Evolutionary conservation across 92 coral and sea anemone genomes (phyloP).

Genomic region (Heliopora coerulea): DNA sequence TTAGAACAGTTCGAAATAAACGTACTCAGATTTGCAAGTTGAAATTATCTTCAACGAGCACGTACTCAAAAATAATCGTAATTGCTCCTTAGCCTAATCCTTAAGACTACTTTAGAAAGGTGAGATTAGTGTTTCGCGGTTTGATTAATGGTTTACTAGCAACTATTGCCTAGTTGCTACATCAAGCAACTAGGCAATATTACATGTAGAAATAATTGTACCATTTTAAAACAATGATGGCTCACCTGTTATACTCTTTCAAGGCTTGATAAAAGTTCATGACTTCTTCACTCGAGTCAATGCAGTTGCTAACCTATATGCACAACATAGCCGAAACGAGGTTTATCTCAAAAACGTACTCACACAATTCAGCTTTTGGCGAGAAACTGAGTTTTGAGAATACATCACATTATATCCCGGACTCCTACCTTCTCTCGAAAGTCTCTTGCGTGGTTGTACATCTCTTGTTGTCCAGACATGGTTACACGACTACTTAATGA

Average conservation of each 20-base stretch:
- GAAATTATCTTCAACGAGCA: no score
- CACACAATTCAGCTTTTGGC: not conserved
- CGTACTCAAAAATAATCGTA: no score
- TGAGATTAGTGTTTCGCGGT: no score
- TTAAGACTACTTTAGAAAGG: no score
- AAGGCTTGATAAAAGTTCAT: constrained; percentile 32
- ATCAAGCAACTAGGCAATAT: no score
- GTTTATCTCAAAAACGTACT: not conserved
- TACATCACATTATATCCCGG: not conserved
- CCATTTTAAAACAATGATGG: not conserved
- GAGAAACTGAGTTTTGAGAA: no score
- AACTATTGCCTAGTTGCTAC: no score
- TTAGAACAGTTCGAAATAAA: constrained; percentile 1
- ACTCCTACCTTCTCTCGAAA: constrained; percentile 32
- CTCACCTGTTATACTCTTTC: constrained; percentile 28
- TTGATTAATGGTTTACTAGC: no score
- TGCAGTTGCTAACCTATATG: constrained; percentile 37
- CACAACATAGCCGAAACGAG: no score
- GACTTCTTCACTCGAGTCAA: constrained; percentile 38
- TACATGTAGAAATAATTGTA: no score
- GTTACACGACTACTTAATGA: not conserved
- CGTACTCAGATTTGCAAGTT: no score
- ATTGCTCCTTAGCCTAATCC: no score
- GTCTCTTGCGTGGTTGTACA: constrained; percentile 43
- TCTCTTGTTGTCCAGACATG: constrained; percentile 45